These are phyloP conservation scores for Magallana nippona DNA, from an alignment of 2,888 invertebrate genomes.

Conservation along the genomic window DNA sequence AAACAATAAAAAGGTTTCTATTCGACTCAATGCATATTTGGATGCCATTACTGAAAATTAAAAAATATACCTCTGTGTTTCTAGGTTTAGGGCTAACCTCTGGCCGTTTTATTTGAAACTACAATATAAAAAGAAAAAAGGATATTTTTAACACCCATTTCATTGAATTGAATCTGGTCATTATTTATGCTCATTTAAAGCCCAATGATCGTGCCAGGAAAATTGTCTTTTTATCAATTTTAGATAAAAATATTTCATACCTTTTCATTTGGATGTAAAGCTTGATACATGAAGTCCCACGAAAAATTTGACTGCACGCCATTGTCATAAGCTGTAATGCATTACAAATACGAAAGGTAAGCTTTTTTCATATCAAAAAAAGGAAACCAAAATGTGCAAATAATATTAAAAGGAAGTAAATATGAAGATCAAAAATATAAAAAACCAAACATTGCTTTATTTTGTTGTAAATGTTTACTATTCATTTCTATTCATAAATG, in stretches of 20 bases:
- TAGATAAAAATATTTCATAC: not conserved
- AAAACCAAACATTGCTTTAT: no score
- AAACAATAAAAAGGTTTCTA: no score
- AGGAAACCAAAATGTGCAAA: not conserved
- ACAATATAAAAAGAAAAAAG: not conserved
- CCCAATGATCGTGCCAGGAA: no score
- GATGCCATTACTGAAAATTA: no score
- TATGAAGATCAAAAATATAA: not conserved
- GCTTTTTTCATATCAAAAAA: not conserved
- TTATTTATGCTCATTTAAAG: not conserved
- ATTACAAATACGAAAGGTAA: not conserved
- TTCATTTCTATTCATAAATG: no score
- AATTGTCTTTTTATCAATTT: no score
- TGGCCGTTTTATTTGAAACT: slow-evolving; percentile 60
- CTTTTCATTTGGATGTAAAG: slow-evolving; percentile 41
- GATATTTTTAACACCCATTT: not conserved
- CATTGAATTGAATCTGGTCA: not conserved
- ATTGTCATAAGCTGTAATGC: slow-evolving; percentile 60
- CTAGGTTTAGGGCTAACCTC: slow-evolving; percentile 49
- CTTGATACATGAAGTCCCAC: slow-evolving; percentile 64
- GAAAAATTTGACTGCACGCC: slow-evolving; percentile 59
- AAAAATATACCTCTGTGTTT: not conserved
- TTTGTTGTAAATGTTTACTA: no score
- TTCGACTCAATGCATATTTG: no score
- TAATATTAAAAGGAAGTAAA: not conserved